Conservation (phyloP, 2,797 vertebrate species). For the Enteromius unitaeniatus region DNA sequence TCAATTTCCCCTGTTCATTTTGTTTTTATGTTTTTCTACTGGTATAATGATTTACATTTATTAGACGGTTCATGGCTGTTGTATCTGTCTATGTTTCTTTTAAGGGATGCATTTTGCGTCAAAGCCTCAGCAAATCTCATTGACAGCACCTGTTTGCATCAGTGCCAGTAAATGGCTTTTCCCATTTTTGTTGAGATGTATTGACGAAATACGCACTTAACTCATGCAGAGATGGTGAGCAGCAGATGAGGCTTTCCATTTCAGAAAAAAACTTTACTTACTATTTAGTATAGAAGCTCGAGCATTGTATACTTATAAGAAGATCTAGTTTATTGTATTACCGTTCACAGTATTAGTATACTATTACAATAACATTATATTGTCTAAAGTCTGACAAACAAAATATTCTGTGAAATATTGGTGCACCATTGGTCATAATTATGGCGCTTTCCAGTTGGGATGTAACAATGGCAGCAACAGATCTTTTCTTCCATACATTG, state of each 20-base stretch:
- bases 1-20: slow-evolving; percentile 41
- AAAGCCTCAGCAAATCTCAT: slow-evolving; percentile 39
- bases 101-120: slow-evolving; percentile 23
- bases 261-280: not conserved
- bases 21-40: slow-evolving; percentile 72
- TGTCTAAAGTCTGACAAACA: not conserved
- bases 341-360: not conserved
- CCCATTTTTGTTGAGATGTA: not conserved
- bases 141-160: slow-evolving; percentile 32
- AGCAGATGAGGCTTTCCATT: slow-evolving; percentile 19
- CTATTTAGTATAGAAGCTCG: not conserved
- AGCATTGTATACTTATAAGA: not conserved
- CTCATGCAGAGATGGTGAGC: not conserved
- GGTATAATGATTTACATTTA: slow-evolving; percentile 68
- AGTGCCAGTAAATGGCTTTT: slow-evolving; percentile 22
- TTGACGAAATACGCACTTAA: not conserved
- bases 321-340: not conserved
- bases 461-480: not conserved
- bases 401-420: not conserved
- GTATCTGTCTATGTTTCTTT: slow-evolving; percentile 23
- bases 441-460: not conserved
- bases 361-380: not conserved
- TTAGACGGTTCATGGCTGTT: slow-evolving; percentile 66
- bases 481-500: not conserved
- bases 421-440: too few relatives aligned